A percentile compares a stretch with the other conserved stretches of the same genome.
These are phyloP conservation scores for Cheiracanthium punctorium DNA, from an alignment of 2,888 invertebrate genomes.

Conservation along the genomic window DNA sequence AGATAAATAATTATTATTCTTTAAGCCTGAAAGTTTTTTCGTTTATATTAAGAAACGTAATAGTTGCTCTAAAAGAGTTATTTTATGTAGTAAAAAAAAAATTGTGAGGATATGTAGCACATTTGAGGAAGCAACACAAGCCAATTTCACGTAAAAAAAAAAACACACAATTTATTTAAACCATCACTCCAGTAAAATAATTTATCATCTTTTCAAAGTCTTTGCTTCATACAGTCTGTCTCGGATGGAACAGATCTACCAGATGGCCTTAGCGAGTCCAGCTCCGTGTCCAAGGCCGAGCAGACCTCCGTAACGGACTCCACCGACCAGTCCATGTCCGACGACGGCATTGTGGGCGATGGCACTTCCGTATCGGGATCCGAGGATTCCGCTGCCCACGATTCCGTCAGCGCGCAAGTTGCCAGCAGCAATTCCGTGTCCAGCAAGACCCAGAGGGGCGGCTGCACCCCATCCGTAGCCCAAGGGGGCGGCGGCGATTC, in stretches of 20 bases:
- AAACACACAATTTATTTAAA: too few relatives aligned
- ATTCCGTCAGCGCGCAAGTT: not conserved
- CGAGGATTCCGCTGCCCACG: not conserved
- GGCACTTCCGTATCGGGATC: not conserved
- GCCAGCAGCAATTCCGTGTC: slow-evolving; percentile 22
- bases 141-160: too few relatives aligned
- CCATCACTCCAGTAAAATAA: too few relatives aligned
- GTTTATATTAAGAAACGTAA: too few relatives aligned
- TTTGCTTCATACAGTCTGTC: too few relatives aligned
- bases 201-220: too few relatives aligned
- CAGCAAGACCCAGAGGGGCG: not conserved
- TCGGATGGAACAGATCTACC: not conserved
- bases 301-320: not conserved
- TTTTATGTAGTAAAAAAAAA: too few relatives aligned
- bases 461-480: slow-evolving; percentile 18
- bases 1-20: too few relatives aligned
- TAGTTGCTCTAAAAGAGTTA: too few relatives aligned
- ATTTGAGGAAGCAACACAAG: too few relatives aligned
- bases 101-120: too few relatives aligned
- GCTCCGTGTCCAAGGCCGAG: not conserved
- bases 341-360: not conserved
- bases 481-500: not conserved
- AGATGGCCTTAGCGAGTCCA: not conserved
- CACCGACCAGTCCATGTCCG: not conserved
- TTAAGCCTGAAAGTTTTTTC: too few relatives aligned